Percentiles rank a stretch among this genome's conserved stretches.
Conservation (phyloP, 2,888 invertebrate species). For the Chesias legatella region DNA sequence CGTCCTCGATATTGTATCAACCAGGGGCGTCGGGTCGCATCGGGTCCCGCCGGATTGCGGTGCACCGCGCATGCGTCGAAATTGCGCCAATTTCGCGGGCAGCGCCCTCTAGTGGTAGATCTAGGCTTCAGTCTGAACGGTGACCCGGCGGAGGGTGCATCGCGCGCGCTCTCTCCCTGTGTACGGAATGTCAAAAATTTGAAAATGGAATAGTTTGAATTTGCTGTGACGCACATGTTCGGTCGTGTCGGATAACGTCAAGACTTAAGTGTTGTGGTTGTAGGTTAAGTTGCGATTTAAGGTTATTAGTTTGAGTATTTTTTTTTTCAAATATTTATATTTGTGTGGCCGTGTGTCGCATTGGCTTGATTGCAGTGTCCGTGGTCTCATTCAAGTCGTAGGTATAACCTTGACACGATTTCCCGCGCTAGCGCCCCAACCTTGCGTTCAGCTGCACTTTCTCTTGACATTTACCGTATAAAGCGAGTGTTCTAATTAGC, state of each 20-base stretch:
- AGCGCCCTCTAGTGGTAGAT: slow-evolving; percentile 72
- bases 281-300: slow-evolving; percentile 45
- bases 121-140: slow-evolving; percentile 64
- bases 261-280: slow-evolving; percentile 48
- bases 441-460: slow-evolving; percentile 72
- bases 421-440: slow-evolving; percentile 69
- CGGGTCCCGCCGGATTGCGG: slow-evolving; percentile 66
- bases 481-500: slow-evolving; percentile 56
- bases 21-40: slow-evolving; percentile 69
- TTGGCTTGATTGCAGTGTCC: slow-evolving; percentile 56
- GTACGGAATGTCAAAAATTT: slow-evolving; percentile 63
- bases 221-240: slow-evolving; percentile 41
- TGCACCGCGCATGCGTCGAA: slow-evolving; percentile 69
- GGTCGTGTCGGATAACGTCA: slow-evolving; percentile 31
- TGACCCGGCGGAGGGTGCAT: slow-evolving; percentile 60
- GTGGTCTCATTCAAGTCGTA: slow-evolving; percentile 56
- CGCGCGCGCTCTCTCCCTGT: slow-evolving; percentile 50
- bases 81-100: slow-evolving; percentile 76
- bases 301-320: slow-evolving; percentile 24
- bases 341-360: slow-evolving; percentile 36
- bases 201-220: slow-evolving; percentile 66
- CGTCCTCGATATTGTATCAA: slow-evolving; percentile 77
- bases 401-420: slow-evolving; percentile 75
- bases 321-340: slow-evolving; percentile 29
- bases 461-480: slow-evolving; percentile 68